Conservation (phyloP, 1,140 invertebrate species). For the Drosophila tristis region DNA sequence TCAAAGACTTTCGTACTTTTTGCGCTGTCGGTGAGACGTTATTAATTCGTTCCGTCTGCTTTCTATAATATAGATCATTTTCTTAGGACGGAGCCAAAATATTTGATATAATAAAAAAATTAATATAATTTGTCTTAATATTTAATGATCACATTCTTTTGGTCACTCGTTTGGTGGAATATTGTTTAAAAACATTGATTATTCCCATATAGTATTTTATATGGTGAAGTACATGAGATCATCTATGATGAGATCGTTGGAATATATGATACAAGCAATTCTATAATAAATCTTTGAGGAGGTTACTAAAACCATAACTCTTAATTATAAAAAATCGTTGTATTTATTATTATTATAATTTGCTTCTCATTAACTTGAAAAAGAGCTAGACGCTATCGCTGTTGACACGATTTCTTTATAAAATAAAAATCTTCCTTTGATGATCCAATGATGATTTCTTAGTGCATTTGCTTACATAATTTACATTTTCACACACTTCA, state of each 20-base stretch:
- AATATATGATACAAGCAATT: background rate
- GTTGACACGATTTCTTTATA: no score
- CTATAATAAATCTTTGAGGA: no score
- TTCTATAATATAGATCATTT: constrained; percentile 26
- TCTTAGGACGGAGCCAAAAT: background rate
- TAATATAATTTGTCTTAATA: constrained; percentile 10
- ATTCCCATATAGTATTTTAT: background rate
- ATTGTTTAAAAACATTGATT: background rate
- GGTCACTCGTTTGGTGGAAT: constrained; percentile 6
- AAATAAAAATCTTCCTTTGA: no score
- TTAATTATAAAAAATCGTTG: no score
- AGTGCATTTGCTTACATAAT: background rate
- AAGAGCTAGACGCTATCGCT: no score
- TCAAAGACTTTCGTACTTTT: constrained; percentile 65
- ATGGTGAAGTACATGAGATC: constrained; percentile 5
- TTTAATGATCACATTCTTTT: constrained; percentile 13
- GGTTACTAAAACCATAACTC: no score
- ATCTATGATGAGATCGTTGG: constrained; percentile 3
- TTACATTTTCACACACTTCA: constrained; percentile 22
- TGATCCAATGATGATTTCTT: no score
- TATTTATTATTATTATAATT: no score
- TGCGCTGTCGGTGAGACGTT: constrained; percentile 56
- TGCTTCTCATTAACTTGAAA: no score
- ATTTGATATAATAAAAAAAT: constrained; percentile 6
- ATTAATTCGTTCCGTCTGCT: constrained; percentile 27